Base-by-base conservation (phyloP, 1,140 invertebrate species). In the Laupala kohalensis region DNA sequence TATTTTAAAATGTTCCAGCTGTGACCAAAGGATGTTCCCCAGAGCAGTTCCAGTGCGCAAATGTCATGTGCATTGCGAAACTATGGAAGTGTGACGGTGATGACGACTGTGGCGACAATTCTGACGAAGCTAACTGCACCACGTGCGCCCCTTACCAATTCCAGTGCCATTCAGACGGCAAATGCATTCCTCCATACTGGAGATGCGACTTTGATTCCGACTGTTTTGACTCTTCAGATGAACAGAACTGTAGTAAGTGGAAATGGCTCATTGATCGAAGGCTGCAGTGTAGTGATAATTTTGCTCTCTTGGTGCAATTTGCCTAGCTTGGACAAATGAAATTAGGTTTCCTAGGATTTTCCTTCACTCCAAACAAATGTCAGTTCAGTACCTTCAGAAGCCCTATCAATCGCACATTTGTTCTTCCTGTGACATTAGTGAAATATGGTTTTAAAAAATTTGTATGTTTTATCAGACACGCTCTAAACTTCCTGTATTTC, bases 171-270 rank as follows among this genome's bases (percentile, higher is more conserved):
- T 78, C 78, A 6, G 81, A 82, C 71, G 84, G 84, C 30, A 83
- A 84, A 23, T 94, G 92, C 76, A 92, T 95, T 66, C 87, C 88
- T 0, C 84, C 81, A 26, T 85, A 86, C 19, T 92, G 90, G 90
- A 80, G 82, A 25, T 90, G 88, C 76, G 87, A 89, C 77, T 85
- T 86, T 5, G 88, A 90, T 63, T 84, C 86, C 70, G 89, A 91
- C 76, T 92, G 90, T 73, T 77, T 81, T 0, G 87, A 88, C 71
- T 82, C 82, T 71, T 84, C 83, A 4, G 87, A 88, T 75, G 87
- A 88, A 76, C 74, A 78, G 24, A 75, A 83, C 75, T 87, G 87
- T 72, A 53, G 70, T 72, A 62, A 75, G 73, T 74, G 6, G 28
- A n/a, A n/a, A n/a, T n/a, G n/a, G n/a, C n/a, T n/a, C n/a, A n/a